Base-by-base conservation (phyloP, 2,113 vertebrate species). In the Noctilio leporinus region DNA sequence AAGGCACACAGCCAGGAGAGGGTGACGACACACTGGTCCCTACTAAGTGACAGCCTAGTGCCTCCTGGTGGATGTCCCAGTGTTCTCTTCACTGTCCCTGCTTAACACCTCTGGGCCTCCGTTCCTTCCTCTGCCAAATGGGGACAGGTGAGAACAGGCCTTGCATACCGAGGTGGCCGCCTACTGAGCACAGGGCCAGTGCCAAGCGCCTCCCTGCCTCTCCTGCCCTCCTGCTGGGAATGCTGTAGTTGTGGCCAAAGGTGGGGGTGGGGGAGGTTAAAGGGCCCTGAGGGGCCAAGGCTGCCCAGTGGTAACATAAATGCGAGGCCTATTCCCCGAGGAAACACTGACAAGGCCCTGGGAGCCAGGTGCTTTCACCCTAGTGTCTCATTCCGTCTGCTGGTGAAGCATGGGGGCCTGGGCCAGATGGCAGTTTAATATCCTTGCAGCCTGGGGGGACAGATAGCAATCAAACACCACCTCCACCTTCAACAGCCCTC, bases 281-380 rank as follows among this genome's bases (percentile, higher is more conserved):
- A 81, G 28, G 49, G n/a, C 47, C 59, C 77, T 30, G 51, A 38
- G 15, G 12, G 6, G 15, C 16, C 22, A 17, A 55, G 14, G n/a
- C 38, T 30, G 30, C 35, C 55, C 1, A 6, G 10, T 2, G 47
- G 35, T 3, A 12, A 51, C 59, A 72, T 38, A 30, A 62, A 22
- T 3, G 16, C 1, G 49, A 80, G 30, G 28, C 14, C 17, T 16
- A 2, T 0, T 30, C 9, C 14, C 53, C 5, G 15, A 19, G 40
- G 3, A 33, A 67, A 43, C 16, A 38, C 0, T 6, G 30, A 17
- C 7, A 2, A 30, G 0, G 10, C 20, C 40, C 53, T 14, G 53
- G 3, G 1, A 8, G 80, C 33, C 92, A 59, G 40, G 12, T 5
- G 30, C 47, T 30, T 26, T n/a, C 65, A 33, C 38, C 12, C 4